Evolutionary conservation across 2,797 vertebrate species (phyloP).

Genomic region (Ctenochaetus hawaiiensis): DNA sequence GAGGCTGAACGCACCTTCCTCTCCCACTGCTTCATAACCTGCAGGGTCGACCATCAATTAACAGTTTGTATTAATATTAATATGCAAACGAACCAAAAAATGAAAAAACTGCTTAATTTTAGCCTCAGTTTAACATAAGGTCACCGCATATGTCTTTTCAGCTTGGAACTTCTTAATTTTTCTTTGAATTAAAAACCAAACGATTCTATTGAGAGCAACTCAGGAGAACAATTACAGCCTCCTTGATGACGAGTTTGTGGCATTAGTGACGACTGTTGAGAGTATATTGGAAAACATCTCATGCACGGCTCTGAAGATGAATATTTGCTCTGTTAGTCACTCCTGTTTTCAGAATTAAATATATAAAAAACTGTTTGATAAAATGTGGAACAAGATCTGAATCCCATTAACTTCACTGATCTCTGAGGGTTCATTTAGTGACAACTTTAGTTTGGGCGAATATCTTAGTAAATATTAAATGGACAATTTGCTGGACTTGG

Average conservation of each 20-base stretch:
- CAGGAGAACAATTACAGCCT: not conserved
- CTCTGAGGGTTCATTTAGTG: not conserved
- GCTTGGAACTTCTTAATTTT: not conserved
- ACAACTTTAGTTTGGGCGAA: not conserved
- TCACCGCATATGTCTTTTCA: not conserved
- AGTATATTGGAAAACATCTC: not conserved
- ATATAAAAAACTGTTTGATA: not conserved
- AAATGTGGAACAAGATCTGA: too few relatives aligned
- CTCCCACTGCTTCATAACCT: conserved; percentile 85
- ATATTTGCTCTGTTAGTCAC: too few relatives aligned
- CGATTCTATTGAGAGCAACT: not conserved
- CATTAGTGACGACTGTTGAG: not conserved
- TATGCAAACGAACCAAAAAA: not conserved
- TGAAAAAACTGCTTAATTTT: not conserved
- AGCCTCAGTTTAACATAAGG: not conserved
- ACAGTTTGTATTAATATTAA: not conserved
- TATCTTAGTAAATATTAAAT: not conserved
- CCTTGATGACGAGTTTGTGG: not conserved
- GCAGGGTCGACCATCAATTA: conserved; percentile 7
- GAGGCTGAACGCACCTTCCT: conserved; percentile 90
- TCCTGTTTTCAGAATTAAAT: not conserved
- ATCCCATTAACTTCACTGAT: not conserved
- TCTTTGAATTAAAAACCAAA: not conserved
- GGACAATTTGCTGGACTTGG: not conserved
- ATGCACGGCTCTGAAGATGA: not conserved